Base-by-base conservation (phyloP, 2,888 invertebrate genomes). In the Prosapia bicincta region DNA sequence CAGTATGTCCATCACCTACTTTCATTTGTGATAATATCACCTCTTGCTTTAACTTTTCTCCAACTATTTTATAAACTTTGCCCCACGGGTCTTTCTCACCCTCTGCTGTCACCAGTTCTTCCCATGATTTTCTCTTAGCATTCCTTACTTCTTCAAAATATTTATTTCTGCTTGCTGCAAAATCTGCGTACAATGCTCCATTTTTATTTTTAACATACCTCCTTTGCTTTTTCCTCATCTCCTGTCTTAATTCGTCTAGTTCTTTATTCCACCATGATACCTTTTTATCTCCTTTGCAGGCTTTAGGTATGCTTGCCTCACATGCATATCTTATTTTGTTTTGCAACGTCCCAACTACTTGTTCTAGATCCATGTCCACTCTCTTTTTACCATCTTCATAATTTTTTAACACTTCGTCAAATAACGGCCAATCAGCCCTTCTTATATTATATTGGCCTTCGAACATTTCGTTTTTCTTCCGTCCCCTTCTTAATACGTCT, bases 1-100 rank as follows among this genome's bases (percentile, higher is more conserved):
- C 24, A 3, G 69, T 69, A 2, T n/a, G 20, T 7, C 20, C 28
- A 25, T 69, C 32, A 15, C 2, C 15, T 30, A 20, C 32, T 24
- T 20, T 20, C 7, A 69, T 3, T 9, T 32, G n/a, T 10, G 23
- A 30, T 2, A 69, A 15, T 1, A 69, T n/a, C 9, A 28, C 28
- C n/a, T 69, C 69, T 3, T 30, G 30, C 23, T 69, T 69, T 20
- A 30, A 9, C 20, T 30, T 69, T 24, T 30, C 30, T 15, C 20
- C n/a, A 2, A 69, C 32, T 3, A 69, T 26, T 23, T 24, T 26
- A 38, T 69, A 26, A 3, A 20, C 69, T 15, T 30, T 26, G 5
- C 69, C 69, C 69, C 69, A 69, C 13, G 69, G 69, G 20, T 69
- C 30, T 30, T 30, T 32, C 10, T 5, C 30, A 10, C 28, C 69